phyloP scores from a whole-genome alignment of 2,888 invertebrate species.

The Cataglyphis cursor region DNA sequence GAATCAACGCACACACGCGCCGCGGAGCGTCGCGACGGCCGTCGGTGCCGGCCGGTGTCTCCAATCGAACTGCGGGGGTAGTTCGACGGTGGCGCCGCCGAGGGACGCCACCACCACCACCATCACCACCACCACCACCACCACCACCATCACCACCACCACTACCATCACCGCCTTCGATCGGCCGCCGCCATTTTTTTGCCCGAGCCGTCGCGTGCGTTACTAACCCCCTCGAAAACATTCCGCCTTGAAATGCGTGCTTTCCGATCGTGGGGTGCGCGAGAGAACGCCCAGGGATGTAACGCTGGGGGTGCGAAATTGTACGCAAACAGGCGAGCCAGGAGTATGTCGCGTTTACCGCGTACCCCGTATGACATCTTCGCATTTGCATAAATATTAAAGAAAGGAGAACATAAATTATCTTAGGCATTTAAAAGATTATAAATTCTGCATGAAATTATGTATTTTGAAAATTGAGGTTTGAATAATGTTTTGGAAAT shows the following conservation, averaged over 20 bases:
- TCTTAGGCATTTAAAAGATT: not conserved
- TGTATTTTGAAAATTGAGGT: not conserved
- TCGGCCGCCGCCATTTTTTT: slow-evolving; percentile 82
- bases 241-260: slow-evolving; percentile 66
- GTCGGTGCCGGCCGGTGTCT: slow-evolving; percentile 86
- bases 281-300: slow-evolving; percentile 34
- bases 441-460: not conserved
- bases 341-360: not conserved
- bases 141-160: slow-evolving; percentile 63
- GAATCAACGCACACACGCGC: slow-evolving; percentile 67
- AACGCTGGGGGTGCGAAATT: not conserved
- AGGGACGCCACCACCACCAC: slow-evolving; percentile 79
- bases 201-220: slow-evolving; percentile 64
- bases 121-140: slow-evolving; percentile 61
- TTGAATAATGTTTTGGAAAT: not conserved
- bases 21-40: slow-evolving; percentile 71
- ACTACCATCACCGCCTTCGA: slow-evolving; percentile 80
- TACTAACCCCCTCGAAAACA: slow-evolving; percentile 79
- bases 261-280: slow-evolving; percentile 65
- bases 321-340: not conserved
- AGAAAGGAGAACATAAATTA: too few species aligned
- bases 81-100: slow-evolving; percentile 85
- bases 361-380: not conserved
- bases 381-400: not conserved
- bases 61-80: slow-evolving; percentile 85